Conservation (phyloP, 2,113 vertebrate genomes). For the Epinephelus moara region DNA sequence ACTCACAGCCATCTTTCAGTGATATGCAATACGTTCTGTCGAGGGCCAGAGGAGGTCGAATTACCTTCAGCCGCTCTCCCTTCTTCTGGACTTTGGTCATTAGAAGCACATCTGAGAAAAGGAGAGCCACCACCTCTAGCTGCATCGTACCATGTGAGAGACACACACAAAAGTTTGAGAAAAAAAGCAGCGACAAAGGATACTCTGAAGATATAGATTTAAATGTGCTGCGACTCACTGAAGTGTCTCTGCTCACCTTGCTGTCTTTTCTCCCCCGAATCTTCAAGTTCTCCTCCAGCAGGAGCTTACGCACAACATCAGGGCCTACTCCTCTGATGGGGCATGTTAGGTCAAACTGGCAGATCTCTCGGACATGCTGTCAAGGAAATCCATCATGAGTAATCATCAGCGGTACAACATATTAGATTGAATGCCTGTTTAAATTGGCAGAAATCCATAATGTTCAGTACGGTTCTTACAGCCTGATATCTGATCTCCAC, state of each 20-base stretch:
- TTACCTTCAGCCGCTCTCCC: constrained; percentile 85
- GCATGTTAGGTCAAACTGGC: constrained; percentile 83
- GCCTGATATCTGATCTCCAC: no score
- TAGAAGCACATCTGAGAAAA: constrained; percentile 89
- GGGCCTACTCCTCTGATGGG: constrained; percentile 82
- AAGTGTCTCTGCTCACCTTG: constrained; percentile 81
- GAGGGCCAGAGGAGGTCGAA: constrained; percentile 86
- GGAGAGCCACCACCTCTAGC: constrained; percentile 87
- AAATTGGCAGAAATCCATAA: not conserved
- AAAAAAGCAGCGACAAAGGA: not conserved
- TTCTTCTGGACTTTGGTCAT: constrained; percentile 89
- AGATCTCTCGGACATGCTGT: constrained; percentile 84
- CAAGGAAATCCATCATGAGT: not conserved
- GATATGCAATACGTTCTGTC: constrained; percentile 82
- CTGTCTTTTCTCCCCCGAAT: constrained; percentile 86
- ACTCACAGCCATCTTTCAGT: constrained; percentile 87
- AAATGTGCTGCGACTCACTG: not conserved
- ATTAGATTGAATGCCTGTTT: not conserved
- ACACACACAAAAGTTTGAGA: not conserved
- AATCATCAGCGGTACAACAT: not conserved
- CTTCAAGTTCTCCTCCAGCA: constrained; percentile 84
- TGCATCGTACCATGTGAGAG: constrained; percentile 40
- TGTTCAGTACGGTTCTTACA: not conserved
- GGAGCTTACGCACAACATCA: constrained; percentile 81
- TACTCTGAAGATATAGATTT: not conserved